phyloP scores from a whole-genome alignment of 2,113 vertebrate genomes.

The Verasper variegatus region DNA sequence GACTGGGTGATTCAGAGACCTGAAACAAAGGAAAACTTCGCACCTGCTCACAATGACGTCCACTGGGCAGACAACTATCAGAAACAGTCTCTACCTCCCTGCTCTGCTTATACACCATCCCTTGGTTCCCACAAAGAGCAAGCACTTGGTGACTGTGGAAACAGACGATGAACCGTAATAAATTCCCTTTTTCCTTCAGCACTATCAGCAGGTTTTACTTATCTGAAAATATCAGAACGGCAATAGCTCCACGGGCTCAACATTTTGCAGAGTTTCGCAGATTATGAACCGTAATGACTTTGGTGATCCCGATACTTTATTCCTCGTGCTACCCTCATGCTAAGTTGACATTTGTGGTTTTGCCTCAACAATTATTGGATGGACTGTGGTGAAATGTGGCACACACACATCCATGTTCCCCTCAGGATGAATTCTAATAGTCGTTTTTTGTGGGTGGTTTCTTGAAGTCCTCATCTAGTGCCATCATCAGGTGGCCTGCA shows the following conservation, averaged over 20 bases:
- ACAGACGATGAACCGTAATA: no score
- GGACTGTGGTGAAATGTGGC: not conserved
- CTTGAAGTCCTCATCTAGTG: not conserved
- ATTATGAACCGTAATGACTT: not conserved
- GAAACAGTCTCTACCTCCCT: not conserved
- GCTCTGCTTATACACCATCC: no score
- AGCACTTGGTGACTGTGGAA: no score
- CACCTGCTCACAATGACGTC: conserved; percentile 49
- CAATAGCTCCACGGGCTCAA: no score
- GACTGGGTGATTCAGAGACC: conserved; percentile 17
- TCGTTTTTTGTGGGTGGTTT: not conserved
- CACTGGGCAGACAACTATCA: conserved; percentile 6
- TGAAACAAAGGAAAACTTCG: conserved; percentile 13
- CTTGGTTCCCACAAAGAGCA: no score
- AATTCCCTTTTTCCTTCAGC: no score
- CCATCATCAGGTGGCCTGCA: not conserved
- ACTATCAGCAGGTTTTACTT: no score
- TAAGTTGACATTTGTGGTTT: not conserved
- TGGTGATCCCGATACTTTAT: not conserved
- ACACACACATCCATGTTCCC: not conserved
- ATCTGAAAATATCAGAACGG: no score
- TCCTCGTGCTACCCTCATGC: not conserved
- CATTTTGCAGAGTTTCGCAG: not conserved
- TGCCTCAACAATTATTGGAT: no score
- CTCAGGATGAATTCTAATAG: not conserved